phyloP scores from a whole-genome alignment of 2,888 invertebrate genomes.

The Aporophyla nigra region DNA sequence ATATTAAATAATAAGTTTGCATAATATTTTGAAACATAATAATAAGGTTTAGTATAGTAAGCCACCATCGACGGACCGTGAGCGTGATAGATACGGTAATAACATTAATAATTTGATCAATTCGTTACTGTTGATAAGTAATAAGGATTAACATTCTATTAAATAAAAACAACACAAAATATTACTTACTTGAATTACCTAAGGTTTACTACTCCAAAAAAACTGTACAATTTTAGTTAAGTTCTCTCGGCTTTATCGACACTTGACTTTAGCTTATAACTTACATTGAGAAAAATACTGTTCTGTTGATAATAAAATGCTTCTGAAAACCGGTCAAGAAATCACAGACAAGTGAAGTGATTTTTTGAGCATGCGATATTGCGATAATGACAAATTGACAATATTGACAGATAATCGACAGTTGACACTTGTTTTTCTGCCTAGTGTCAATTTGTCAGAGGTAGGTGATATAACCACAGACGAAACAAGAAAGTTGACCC shows the following conservation, averaged over 20 bases:
- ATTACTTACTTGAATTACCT: slow-evolving; percentile 41
- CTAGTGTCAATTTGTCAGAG: not conserved
- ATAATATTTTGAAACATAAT: slow-evolving; percentile 42
- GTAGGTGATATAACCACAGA: not conserved
- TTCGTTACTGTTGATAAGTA: slow-evolving; percentile 6
- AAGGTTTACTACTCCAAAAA: not conserved
- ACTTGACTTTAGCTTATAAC: slow-evolving; percentile 44
- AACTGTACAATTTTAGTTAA: not conserved
- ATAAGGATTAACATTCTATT: not conserved
- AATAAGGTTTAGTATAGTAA: not conserved
- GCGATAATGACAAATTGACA: too few species aligned
- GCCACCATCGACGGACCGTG: not conserved
- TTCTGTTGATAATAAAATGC: slow-evolving; percentile 27
- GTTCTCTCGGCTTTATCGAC: slow-evolving; percentile 3
- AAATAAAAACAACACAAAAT: slow-evolving; percentile 6
- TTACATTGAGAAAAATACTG: slow-evolving; percentile 47
- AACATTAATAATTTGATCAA: not conserved
- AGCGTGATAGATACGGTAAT: slow-evolving; percentile 8
- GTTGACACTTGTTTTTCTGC: not conserved
- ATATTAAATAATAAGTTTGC: slow-evolving; percentile 32
- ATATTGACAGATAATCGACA: not conserved
- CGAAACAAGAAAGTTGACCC: not conserved
- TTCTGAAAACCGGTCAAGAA: not conserved
- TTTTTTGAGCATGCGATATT: not conserved
- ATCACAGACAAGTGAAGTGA: not conserved